Base-by-base conservation (phyloP, 2,113 vertebrate genomes). In the Condylura cristata region DNA sequence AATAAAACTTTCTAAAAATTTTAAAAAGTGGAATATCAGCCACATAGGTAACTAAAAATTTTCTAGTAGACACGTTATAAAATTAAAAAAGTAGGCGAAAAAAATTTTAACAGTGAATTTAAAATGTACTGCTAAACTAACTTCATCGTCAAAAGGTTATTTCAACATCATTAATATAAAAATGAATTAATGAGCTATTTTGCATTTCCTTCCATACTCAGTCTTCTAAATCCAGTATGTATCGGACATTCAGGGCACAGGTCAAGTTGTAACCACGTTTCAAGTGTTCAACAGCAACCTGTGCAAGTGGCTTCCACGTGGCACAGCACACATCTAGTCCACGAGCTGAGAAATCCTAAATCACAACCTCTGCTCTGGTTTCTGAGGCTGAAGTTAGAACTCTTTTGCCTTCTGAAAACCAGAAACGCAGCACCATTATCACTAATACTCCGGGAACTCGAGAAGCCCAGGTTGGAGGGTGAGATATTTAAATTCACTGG, bases 51-150 rank as follows among this genome's bases (percentile, higher is more conserved):
- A 65, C 20, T 76, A 39, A 12, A 63, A 14, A 24, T 44, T 86
- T 83, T 44, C 48, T 68, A 65, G 48, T 24, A 71, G 78, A 17
- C 81, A 20, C 8, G 28, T 37, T 71, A 72, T 87, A 51, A 1
- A 90, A 88, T 71, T 39, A 18, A 56, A 56, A 68, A 60, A 81
- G 16, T 4, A 65, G 53, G 13, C 61, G 34, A 80, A 93, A 46
- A 60, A 6, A 71, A 63, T 81, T 85, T 90, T 61, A 94, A 90
- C 66, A 86, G 71, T 41, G 68, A 34, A 75, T 81, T 56, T 17
- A 17, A 70, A 46, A 61, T 70, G 6, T 26, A 58, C 34, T 53
- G 32, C 26, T 60, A 41, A 60, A n/a, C 41, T 46, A 74, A 46
- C 48, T 78, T 30, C 82, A 13, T 63, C 61, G 24, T 26, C 51